Evolutionary conservation across 1,140 invertebrate species (phyloP).

Genomic region (Idris sp.): DNA sequence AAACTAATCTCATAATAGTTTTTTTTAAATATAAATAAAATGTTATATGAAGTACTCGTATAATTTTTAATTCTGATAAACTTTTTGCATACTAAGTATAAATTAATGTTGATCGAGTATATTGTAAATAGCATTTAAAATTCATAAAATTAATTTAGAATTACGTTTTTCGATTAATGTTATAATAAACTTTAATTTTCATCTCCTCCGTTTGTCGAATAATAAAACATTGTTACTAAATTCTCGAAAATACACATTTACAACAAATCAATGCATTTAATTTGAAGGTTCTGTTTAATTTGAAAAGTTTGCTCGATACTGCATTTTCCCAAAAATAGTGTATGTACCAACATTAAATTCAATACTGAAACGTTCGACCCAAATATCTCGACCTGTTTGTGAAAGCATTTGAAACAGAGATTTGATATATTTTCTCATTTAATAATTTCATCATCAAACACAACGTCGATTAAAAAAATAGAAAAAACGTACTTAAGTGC

Average conservation of each 20-base stretch:
- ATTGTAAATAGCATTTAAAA: too few relatives aligned
- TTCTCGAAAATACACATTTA: not conserved
- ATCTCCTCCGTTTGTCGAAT: not conserved
- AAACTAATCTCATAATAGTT: too few relatives aligned
- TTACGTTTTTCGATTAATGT: constrained; percentile 16
- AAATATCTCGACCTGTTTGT: constrained; percentile 23
- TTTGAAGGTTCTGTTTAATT: constrained; percentile 13
- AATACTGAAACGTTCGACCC: constrained; percentile 8
- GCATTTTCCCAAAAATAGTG: constrained; percentile 21
- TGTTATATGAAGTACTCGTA: too few relatives aligned
- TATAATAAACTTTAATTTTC: constrained; percentile 6
- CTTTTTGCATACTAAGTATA: too few relatives aligned
- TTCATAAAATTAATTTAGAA: too few relatives aligned
- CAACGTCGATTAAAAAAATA: not conserved
- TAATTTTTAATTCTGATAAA: too few relatives aligned
- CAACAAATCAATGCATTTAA: constrained; percentile 11
- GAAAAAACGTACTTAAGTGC: constrained; percentile 5
- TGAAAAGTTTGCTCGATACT: constrained; percentile 9
- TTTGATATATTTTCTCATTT: constrained; percentile 14
- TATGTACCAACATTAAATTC: constrained; percentile 19
- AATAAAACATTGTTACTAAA: not conserved
- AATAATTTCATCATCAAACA: constrained; percentile 12
- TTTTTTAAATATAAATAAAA: too few relatives aligned
- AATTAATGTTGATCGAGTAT: too few relatives aligned
- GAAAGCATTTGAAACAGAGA: constrained; percentile 11